Conservation (phyloP, 1,140 invertebrate species). For the Holcopasites calliopsidis region DNA sequence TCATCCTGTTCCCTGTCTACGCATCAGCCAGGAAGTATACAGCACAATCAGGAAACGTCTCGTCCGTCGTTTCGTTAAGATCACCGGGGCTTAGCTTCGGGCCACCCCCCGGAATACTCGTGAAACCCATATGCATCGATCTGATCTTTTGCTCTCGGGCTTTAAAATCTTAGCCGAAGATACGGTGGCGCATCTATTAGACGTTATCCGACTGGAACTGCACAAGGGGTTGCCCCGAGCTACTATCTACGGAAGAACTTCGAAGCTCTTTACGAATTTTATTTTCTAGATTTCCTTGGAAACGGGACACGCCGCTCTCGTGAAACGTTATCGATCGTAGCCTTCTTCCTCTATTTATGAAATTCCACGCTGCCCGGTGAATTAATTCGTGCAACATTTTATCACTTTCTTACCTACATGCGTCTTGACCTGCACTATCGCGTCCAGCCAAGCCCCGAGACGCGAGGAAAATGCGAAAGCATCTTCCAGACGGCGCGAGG, state of each 20-base stretch:
- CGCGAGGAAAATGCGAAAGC: background rate
- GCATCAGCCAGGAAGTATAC: background rate
- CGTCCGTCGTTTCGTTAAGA: slow-evolving; percentile 1
- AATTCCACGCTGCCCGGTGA: background rate
- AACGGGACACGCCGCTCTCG: background rate
- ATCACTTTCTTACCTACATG: slow-evolving; percentile 28
- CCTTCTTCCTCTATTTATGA: background rate
- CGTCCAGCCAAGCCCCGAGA: background rate
- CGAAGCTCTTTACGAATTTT: too few relatives aligned
- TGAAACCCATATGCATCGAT: slow-evolving; percentile 1
- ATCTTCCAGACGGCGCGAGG: background rate
- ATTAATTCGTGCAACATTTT: slow-evolving; percentile 18
- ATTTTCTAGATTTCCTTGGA: slow-evolving; percentile 25
- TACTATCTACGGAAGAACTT: slow-evolving; percentile 1
- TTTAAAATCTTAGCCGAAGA: slow-evolving; percentile 9
- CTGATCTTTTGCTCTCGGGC: slow-evolving; percentile 2
- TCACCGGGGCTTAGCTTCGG: background rate
- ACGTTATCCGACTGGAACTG: slow-evolving; percentile 27
- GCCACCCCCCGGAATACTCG: background rate
- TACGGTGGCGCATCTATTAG: slow-evolving; percentile 27
- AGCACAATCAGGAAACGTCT: background rate
- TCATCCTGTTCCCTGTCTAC: background rate
- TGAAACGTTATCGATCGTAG: background rate
- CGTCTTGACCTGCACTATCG: background rate
- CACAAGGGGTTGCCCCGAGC: slow-evolving; percentile 13